phyloP scores from a whole-genome alignment of 2,797 vertebrate genomes.

The Scarus forsteni region DNA sequence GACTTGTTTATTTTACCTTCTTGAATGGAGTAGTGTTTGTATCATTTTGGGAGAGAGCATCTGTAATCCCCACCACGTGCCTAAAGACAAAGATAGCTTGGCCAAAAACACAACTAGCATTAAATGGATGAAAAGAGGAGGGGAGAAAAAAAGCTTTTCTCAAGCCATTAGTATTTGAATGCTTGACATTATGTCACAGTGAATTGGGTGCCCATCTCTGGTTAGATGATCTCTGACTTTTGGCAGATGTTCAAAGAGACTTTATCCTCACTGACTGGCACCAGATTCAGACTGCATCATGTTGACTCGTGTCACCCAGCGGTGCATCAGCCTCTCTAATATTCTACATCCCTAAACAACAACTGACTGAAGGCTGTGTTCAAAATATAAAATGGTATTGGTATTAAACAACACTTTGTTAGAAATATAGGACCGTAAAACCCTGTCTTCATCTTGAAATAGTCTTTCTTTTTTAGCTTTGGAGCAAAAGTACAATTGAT shows the following conservation, averaged over 20 bases:
- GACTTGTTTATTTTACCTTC: slow-evolving; percentile 6
- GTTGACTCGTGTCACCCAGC: slow-evolving; percentile 3
- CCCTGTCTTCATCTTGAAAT: too few species aligned
- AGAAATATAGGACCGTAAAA: neutral
- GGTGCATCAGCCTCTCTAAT: neutral
- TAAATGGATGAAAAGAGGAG: slow-evolving; percentile 42
- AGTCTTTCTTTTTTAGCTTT: too few species aligned
- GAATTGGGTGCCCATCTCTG: slow-evolving; percentile 42
- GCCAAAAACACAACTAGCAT: slow-evolving; percentile 49
- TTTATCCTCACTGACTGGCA: slow-evolving; percentile 49
- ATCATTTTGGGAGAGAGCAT: slow-evolving; percentile 35
- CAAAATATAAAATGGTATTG: neutral
- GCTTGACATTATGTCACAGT: slow-evolving; percentile 50
- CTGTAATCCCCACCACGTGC: slow-evolving; percentile 49
- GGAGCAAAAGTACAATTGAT: too few species aligned
- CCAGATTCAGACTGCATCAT: slow-evolving; percentile 28
- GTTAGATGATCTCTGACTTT: slow-evolving; percentile 58
- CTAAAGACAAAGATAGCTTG: slow-evolving; percentile 38
- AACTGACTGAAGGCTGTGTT: neutral
- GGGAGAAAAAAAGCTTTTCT: slow-evolving; percentile 12
- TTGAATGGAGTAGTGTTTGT: neutral
- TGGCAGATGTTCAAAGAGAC: slow-evolving; percentile 64
- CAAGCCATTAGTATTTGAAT: slow-evolving; percentile 52
- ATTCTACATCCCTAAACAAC: slow-evolving; percentile 3
- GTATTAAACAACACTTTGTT: neutral